Percentiles rank a stretch among this genome's conserved stretches.
phyloP scores from a whole-genome alignment of 2,797 vertebrate species.

The Triplophysa bombifrons region DNA sequence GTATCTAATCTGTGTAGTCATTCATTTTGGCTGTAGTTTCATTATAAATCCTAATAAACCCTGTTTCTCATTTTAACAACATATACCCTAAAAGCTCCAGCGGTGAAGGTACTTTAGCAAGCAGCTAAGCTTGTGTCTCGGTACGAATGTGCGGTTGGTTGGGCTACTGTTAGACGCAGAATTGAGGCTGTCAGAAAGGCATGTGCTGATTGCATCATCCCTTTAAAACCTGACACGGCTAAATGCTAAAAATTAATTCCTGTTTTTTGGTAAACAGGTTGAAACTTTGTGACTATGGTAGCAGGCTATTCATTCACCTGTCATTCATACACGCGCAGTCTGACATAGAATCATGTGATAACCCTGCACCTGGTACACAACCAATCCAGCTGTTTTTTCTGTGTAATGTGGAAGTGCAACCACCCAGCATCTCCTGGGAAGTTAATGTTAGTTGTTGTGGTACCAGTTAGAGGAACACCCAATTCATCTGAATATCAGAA shows the following conservation, averaged over 20 bases:
- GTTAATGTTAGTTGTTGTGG: conserved; percentile 11
- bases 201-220: conserved; percentile 37
- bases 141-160: conserved; percentile 18
- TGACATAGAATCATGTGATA: conserved; percentile 23
- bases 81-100: background rate
- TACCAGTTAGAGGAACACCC: conserved; percentile 57
- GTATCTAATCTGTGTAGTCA: background rate
- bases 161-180: conserved; percentile 7
- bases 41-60: background rate
- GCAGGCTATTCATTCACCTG: conserved; percentile 1
- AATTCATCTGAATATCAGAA: conserved; percentile 30
- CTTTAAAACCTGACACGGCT: conserved; percentile 3
- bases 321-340: conserved; percentile 6
- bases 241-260: background rate
- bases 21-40: background rate
- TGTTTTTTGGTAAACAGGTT: conserved; percentile 3
- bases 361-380: conserved; percentile 41
- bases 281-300: background rate
- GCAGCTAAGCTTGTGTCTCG: conserved; percentile 2
- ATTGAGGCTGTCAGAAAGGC: conserved; percentile 17
- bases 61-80: background rate
- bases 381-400: conserved; percentile 36
- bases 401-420: conserved; percentile 59
- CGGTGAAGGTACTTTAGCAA: background rate
- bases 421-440: conserved; percentile 4